Evolutionary conservation across 2,888 invertebrate species (phyloP), one percentile per base, ranked within the genome.

Genomic region (Polyploca ridens): DNA sequence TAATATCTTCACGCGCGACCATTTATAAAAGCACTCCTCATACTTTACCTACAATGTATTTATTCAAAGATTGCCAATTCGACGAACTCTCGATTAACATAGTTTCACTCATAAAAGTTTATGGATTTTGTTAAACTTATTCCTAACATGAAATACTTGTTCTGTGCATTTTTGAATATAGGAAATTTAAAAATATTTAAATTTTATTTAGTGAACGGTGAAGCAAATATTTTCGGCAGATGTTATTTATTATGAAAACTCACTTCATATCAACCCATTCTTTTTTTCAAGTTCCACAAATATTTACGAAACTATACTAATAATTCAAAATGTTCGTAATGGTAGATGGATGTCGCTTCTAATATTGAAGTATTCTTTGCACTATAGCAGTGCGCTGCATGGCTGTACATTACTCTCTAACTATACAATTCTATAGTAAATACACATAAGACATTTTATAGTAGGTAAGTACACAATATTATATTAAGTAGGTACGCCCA

Each of bases 401-500:
- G 54, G 16, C 10, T n/a, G 19, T 54, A 49, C 49, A 49, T 65
- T 66, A 71, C 41, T 41, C 41, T 41, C 41, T 41, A 41, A 41
- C 41, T 41, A 35, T 35, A 41, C 41, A 41, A 38, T 38, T 41
- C 13, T 41, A 41, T 41, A 41, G 41, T 41, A 41, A 41, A 41
- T 41, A 13, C 69, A 69, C 65, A 67, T 69, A 65, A 71, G 66
- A 70, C 72, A 74, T 71, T 70, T 70, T 68, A 63, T 60, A 70
- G 69, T 65, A 67, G 66, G 62, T 68, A 70, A 68, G 68, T 73
- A 75, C 71, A 78, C 74, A 67, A 70, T 61, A 44, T 46, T 54
- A 19, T 75, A 73, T 70, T 70, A 66, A 70, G 70, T 79, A 77
- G 71, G 72, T 81, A 80, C 74, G 77, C 74, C 78, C 75, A 75